Conservation (phyloP, 2,113 vertebrate genomes). For the Rousettus leschenaultii region DNA sequence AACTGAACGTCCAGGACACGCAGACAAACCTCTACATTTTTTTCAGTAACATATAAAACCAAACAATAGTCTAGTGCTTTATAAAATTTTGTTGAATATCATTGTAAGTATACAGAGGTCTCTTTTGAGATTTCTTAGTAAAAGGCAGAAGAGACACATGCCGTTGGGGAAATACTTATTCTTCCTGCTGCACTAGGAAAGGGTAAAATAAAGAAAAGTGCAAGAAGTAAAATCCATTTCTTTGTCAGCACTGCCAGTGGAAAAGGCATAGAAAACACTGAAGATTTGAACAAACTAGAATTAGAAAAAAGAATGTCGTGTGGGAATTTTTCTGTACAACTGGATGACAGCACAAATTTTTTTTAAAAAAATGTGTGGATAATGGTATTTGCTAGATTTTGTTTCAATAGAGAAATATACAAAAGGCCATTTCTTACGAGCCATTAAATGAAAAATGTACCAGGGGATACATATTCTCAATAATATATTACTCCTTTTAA, state of each 20-base stretch:
- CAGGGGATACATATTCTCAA: constrained; percentile 8
- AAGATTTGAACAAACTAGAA: not conserved
- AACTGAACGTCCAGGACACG: not conserved
- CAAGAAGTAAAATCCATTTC: not conserved
- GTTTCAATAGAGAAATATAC: constrained; percentile 56
- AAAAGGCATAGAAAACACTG: not conserved
- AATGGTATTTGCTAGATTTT: constrained; percentile 64
- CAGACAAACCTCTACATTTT: not conserved
- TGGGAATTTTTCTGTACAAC: constrained; percentile 4
- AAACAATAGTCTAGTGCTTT: not conserved
- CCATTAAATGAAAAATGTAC: constrained; percentile 36
- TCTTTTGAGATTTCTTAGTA: constrained; percentile 19
- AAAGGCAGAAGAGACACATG: not conserved
- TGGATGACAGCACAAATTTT: not conserved
- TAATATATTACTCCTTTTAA: not conserved
- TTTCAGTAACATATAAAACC: not conserved
- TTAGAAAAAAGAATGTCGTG: not conserved
- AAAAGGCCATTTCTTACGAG: constrained; percentile 34
- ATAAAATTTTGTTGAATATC: not conserved
- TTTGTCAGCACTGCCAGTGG: not conserved
- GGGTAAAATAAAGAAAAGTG: not conserved
- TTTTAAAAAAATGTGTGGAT: not conserved
- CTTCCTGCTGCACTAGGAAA: not conserved
- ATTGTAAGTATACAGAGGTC: not conserved
- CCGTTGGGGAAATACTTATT: not conserved